Base-by-base conservation (phyloP, 1,140 invertebrate species). In the Uloborus diversus region DNA sequence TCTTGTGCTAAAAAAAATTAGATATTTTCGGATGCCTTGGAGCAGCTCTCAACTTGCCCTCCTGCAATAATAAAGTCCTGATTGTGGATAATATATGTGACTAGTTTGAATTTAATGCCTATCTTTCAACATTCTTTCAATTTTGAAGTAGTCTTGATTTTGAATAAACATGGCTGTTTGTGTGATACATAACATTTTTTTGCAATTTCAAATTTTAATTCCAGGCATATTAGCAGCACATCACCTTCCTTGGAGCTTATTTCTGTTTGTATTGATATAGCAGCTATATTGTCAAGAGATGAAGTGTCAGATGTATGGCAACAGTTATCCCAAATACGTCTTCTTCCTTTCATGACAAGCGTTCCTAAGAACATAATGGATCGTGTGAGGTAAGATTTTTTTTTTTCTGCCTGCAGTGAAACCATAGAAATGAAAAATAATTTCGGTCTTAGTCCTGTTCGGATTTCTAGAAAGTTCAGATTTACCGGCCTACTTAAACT, bases 281-380 rank as follows among this genome's bases (percentile, higher is more conserved):
- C 76, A 17, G 53, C 51, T 4, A 59, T 33, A 14, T 49, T 79
- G 13, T 79, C 64, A 20, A 69, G 59, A 64, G 47, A 30, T 37
- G 35, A 69, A 17, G 27, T 69, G 33, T 69, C 76, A 27, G 76
- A 68, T 62, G 28, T 79, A 5, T 79, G 76, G 76, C 33, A 49
- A 49, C 65, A 68, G 13, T 28, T 79, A 4, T 27, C 35, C 14
- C 64, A 69, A 13, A 79, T 79, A 28, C 51, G 57, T 17, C 35
- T 79, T 33, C 17, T 79, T 11, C 76, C 76, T 11, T 79, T 17
- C 20, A 57, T 79, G 65, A 59, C 65, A 32, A n/a, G 30, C 32
- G 25, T 61, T 13, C 56, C 64, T 0, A 68, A 79, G 37, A 62
- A 79, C 51, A 32, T 66, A 28, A 17, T 28, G 17, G 76, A 79